Percentiles rank a stretch among this genome's conserved stretches.
Evolutionary conservation across 2,888 invertebrate genomes (phyloP).

Genomic region (Tinea pellionella): DNA sequence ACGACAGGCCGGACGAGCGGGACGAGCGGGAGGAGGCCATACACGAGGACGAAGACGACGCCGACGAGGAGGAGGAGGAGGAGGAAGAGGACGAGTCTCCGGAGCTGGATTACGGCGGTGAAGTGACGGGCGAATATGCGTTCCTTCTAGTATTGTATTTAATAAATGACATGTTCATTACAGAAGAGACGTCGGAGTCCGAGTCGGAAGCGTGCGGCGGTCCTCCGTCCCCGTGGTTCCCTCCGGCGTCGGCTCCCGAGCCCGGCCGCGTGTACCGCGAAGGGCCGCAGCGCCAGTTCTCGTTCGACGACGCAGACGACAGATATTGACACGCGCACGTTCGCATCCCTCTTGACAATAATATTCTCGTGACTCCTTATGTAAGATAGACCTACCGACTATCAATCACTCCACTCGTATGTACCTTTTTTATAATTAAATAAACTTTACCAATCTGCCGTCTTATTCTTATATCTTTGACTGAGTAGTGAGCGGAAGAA

Average conservation of each 20-base stretch:
- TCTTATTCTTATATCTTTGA: too few species aligned
- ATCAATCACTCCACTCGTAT: too few species aligned
- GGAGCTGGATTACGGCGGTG: slow-evolving; percentile 28
- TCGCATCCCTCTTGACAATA: neutral
- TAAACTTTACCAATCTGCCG: slow-evolving; percentile 15
- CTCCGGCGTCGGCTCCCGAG: slow-evolving; percentile 21
- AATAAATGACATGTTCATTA: slow-evolving; percentile 80
- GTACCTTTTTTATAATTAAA: too few species aligned
- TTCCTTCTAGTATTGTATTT: too few species aligned
- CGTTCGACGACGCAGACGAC: slow-evolving; percentile 18
- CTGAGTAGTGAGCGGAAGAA: too few species aligned
- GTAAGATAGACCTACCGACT: too few species aligned
- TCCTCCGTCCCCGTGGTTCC: slow-evolving; percentile 12
- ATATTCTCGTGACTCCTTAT: neutral
- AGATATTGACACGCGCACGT: neutral
- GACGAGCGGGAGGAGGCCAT: slow-evolving; percentile 75
- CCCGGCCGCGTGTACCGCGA: slow-evolving; percentile 29
- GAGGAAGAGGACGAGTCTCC: slow-evolving; percentile 25
- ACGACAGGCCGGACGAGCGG: slow-evolving; percentile 80
- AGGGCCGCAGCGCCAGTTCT: slow-evolving; percentile 50
- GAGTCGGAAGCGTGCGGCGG: neutral
- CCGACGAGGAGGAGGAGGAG: slow-evolving; percentile 83
- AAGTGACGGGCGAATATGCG: too few species aligned
- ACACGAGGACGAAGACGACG: slow-evolving; percentile 79
- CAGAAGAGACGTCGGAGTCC: slow-evolving; percentile 74